Percentiles rank a stretch among this genome's conserved stretches.
Evolutionary conservation across 2,888 invertebrate genomes (phyloP).

Genomic region (Macrophya annulata): DNA sequence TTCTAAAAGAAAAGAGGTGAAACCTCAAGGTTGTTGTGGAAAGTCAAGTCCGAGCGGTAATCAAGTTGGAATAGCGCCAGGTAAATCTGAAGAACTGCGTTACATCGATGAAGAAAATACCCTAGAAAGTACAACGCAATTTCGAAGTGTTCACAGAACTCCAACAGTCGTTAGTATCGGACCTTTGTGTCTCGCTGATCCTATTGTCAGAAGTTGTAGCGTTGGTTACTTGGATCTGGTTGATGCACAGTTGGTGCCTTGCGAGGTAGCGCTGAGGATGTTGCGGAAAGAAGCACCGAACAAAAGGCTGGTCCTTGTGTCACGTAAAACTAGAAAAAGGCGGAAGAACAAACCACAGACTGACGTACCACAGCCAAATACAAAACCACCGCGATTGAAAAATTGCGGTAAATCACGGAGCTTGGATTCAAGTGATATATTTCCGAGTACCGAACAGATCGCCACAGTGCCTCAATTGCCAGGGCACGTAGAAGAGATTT

Average conservation of each 20-base stretch:
- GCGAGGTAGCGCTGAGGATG: constrained; percentile 87
- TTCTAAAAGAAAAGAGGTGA: constrained; percentile 69
- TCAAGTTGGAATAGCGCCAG: constrained; percentile 64
- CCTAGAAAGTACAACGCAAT: constrained; percentile 67
- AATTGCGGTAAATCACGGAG: constrained; percentile 91
- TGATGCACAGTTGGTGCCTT: constrained; percentile 88
- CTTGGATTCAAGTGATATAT: constrained; percentile 91
- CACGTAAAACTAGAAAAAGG: constrained; percentile 82
- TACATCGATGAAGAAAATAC: constrained; percentile 87
- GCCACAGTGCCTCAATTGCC: constrained; percentile 69
- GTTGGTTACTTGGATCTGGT: constrained; percentile 94
- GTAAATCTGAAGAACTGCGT: constrained; percentile 83
- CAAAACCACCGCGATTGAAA: constrained; percentile 82
- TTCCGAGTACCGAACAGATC: constrained; percentile 82
- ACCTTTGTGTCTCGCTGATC: constrained; percentile 83
- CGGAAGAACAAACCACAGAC: constrained; percentile 77
- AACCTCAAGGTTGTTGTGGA: constrained; percentile 64
- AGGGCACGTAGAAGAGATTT: constrained; percentile 70
- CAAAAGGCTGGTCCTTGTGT: constrained; percentile 89
- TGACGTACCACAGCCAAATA: constrained; percentile 71
- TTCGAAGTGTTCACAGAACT: constrained; percentile 78
- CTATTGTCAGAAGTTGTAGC: constrained; percentile 92
- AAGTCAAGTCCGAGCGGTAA: constrained; percentile 67
- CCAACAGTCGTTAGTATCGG: constrained; percentile 86
- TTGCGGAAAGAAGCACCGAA: constrained; percentile 88